Conservation (phyloP, 2,113 vertebrate species). For the Phrynosoma platyrhinos region DNA sequence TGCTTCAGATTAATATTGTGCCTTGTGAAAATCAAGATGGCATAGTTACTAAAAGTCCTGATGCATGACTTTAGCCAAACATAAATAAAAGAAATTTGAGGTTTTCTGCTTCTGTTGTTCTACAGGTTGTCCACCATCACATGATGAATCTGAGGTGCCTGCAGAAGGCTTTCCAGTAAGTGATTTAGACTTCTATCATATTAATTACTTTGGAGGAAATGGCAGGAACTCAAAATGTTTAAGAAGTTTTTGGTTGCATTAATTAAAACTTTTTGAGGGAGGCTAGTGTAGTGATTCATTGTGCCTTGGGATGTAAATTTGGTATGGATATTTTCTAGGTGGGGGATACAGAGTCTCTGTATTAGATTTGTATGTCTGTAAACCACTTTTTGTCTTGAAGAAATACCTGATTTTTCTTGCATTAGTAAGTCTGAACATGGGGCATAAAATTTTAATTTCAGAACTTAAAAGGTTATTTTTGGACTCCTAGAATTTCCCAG, state of each 20-base stretch:
- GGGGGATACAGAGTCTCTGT: too few species aligned
- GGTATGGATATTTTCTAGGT: background rate
- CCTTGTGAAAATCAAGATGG: background rate
- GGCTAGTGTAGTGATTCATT: too few species aligned
- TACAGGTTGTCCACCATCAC: constrained; percentile 82
- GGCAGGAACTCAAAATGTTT: background rate
- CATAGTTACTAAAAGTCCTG: background rate
- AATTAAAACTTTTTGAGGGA: background rate
- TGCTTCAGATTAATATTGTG: background rate
- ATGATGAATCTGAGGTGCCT: constrained; percentile 83
- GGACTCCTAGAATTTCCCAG: too few species aligned
- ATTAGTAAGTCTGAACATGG: background rate
- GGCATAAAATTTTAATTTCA: background rate
- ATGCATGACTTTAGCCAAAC: constrained; percentile 17
- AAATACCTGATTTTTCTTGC: background rate
- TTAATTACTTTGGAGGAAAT: constrained; percentile 20
- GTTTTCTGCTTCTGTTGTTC: background rate
- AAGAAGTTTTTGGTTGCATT: background rate
- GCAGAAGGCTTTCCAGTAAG: constrained; percentile 91
- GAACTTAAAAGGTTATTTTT: too few species aligned
- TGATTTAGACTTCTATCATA: constrained; percentile 49
- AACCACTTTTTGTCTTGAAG: background rate
- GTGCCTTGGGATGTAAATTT: background rate
- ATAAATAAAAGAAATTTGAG: background rate
- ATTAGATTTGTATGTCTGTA: background rate